Evolutionary conservation across 2,888 invertebrate genomes (phyloP).

Genomic region (Galeruca laticollis): DNA sequence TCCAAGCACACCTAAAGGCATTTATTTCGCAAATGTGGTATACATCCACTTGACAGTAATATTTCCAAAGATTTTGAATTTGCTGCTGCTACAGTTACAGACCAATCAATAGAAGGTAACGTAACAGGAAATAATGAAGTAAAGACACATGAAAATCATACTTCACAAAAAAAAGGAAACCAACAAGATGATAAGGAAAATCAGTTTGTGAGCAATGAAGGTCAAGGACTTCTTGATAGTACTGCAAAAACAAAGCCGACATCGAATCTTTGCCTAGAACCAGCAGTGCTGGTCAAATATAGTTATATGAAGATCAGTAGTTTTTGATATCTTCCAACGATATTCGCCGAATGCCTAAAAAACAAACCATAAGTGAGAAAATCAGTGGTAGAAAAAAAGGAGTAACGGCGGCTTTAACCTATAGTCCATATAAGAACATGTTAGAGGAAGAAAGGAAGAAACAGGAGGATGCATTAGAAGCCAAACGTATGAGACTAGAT

Average conservation of each 20-base stretch:
- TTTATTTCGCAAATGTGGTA: not conserved
- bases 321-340: too few species aligned
- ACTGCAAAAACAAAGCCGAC: not conserved
- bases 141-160: not conserved
- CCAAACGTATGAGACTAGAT: constrained; percentile 1
- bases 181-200: not conserved
- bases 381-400: not conserved
- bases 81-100: too few species aligned
- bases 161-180: not conserved
- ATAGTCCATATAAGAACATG: not conserved
- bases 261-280: not conserved
- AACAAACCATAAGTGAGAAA: too few species aligned
- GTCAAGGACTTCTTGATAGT: constrained; percentile 1
- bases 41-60: too few species aligned
- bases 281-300: not conserved
- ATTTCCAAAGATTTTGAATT: too few species aligned
- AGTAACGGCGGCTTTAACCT: too few species aligned
- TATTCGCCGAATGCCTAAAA: not conserved
- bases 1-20: constrained; percentile 2
- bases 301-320: not conserved
- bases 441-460: not conserved
- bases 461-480: too few species aligned
- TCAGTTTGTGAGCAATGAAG: too few species aligned
- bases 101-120: not conserved
- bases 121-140: not conserved